Percentiles rank a stretch among this genome's conserved stretches.
Conservation (phyloP, 2,797 vertebrate genomes). For the Ctenopoma kingsleyae region DNA sequence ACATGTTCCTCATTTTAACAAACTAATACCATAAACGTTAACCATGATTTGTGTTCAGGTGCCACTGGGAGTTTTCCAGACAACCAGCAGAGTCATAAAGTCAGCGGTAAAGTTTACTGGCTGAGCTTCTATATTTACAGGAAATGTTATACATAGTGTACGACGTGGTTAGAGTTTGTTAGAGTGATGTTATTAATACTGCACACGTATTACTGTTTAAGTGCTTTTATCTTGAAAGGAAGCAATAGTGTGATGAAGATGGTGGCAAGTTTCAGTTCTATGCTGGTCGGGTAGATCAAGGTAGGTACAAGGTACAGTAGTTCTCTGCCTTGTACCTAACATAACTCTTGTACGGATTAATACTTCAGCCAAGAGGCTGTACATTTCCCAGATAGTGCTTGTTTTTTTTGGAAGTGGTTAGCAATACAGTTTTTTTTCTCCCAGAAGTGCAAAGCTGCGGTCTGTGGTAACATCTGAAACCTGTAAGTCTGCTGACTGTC, state of each 20-base stretch:
- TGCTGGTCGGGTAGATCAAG: too few relatives aligned
- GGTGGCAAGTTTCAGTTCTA: background rate
- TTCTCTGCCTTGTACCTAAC: too few relatives aligned
- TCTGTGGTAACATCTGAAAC: conserved; percentile 41
- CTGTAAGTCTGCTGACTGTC: background rate
- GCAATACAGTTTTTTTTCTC: background rate
- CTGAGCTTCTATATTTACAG: background rate
- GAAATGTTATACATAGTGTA: background rate
- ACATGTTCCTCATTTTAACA: too few relatives aligned
- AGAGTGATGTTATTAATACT: background rate
- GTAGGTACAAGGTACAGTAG: too few relatives aligned
- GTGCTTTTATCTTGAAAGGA: background rate
- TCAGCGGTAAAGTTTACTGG: background rate
- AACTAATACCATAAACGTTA: background rate
- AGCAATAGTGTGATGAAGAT: background rate
- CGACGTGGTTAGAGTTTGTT: background rate
- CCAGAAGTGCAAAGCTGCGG: conserved; percentile 18
- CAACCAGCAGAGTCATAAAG: background rate
- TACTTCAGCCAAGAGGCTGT: background rate
- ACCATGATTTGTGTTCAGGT: background rate
- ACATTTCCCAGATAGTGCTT: background rate
- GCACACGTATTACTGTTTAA: background rate
- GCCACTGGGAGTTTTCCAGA: background rate
- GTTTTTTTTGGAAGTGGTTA: background rate
- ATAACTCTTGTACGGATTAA: too few relatives aligned